Base-by-base conservation (phyloP, 2,888 invertebrate species). In the Agapetus fuscipes region DNA sequence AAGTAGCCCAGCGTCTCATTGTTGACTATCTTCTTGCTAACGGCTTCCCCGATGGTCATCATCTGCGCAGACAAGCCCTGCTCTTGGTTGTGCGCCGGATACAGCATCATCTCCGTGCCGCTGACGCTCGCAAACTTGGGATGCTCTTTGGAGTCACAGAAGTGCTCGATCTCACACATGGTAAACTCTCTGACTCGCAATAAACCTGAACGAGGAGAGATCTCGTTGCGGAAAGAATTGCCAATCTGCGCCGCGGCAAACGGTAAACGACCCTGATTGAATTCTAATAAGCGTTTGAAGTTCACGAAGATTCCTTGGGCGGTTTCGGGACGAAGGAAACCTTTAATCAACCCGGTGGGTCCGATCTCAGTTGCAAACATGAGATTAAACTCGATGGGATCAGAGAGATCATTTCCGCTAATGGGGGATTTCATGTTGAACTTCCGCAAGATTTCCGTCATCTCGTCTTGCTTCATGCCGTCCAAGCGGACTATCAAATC, bases 281-380 rank as follows among this genome's bases (percentile, higher is more conserved):
- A 98, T 62, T 96, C 96, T 37, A 98, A 62, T 16, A 99, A 72
- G 10, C 98, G 76, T 61, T 98, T 98, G 61, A 99, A 99, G 64
- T 99, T 99, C 0, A 99, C 97, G 66, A 99, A 99, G 51, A 99
- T 99, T 16, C 98, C 98, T 62, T 99, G 98, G 1, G 98, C 98
- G 10, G 98, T 99, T 71, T 99, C 98, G 14, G 98, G 98, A 43
- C 98, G 78, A 14, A 99, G 71, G 58, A 85, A 98, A 68, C 91
- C 95, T 68, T 94, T 94, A 2, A 94, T 75, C 39, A 89, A 66
- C 1, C 97, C 97, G 43, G 96, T 86, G 2, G 98, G 98, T 13
- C 98, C 98, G 56, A 98, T 98, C 60, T 88, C 88, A 0, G 96
- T 97, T 39, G 83, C 87, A 66, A 99, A 99, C 98, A 99, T 99